Evolutionary conservation across 2,888 invertebrate genomes (phyloP).

Genomic region (Pachydiplax longipennis): DNA sequence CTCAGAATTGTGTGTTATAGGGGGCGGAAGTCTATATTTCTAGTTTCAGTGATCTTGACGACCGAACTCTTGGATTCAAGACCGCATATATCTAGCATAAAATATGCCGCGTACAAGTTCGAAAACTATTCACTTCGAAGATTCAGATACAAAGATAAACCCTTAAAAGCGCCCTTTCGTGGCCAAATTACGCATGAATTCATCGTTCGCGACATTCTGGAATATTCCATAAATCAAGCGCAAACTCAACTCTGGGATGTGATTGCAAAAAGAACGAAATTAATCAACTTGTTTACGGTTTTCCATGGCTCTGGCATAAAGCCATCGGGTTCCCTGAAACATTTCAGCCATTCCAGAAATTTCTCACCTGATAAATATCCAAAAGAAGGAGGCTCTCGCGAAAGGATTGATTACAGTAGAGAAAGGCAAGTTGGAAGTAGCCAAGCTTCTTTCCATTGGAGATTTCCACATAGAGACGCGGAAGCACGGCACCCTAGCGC

Average conservation of each 20-base stretch:
- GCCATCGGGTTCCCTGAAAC: not conserved
- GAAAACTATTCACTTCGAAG: too few species aligned
- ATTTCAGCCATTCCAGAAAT: not conserved
- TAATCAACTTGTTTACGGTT: not conserved
- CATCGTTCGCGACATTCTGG: not conserved
- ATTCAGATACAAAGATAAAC: too few species aligned
- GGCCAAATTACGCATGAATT: not conserved
- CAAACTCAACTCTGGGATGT: not conserved
- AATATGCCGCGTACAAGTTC: too few species aligned
- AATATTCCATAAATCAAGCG: not conserved
- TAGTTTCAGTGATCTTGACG: too few species aligned
- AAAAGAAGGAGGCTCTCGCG: not conserved
- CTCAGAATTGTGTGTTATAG: too few species aligned
- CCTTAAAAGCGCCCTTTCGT: not conserved
- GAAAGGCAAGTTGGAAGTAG: not conserved
- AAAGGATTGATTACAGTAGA: not conserved
- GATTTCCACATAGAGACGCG: not conserved
- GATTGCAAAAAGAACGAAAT: not conserved
- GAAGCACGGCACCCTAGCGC: not conserved
- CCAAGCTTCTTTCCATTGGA: not conserved
- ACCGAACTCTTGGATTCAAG: too few species aligned
- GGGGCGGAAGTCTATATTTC: too few species aligned
- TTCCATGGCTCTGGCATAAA: not conserved
- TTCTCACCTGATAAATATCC: not conserved
- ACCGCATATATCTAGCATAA: too few species aligned